These are phyloP conservation scores for Galagoides demidoff DNA, from an alignment of 2,797 vertebrate genomes.

Conservation along the genomic window DNA sequence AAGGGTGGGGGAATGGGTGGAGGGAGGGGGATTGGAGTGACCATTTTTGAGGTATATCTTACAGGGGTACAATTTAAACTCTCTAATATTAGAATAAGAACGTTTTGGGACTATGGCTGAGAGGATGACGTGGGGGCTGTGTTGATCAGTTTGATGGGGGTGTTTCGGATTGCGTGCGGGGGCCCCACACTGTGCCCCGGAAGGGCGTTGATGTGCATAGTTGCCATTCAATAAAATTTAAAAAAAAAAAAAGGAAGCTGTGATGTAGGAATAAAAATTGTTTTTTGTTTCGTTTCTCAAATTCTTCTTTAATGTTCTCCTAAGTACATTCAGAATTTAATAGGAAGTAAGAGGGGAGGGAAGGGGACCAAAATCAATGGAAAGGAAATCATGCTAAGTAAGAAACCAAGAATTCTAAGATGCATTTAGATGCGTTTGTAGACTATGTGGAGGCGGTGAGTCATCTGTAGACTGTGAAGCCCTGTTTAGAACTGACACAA, in stretches of 20 bases:
- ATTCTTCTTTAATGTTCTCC: conserved; percentile 9
- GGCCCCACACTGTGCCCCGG: too few relatives aligned
- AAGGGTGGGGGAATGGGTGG: too few relatives aligned
- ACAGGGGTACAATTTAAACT: too few relatives aligned
- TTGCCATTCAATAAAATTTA: too few relatives aligned
- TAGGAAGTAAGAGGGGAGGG: not conserved
- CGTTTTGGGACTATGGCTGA: too few relatives aligned
- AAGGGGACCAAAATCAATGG: conserved; percentile 23
- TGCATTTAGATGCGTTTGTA: conserved; percentile 29
- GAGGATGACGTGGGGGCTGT: too few relatives aligned
- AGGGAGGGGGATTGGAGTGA: too few relatives aligned
- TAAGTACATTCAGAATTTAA: conserved; percentile 16
- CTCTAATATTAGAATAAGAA: too few relatives aligned
- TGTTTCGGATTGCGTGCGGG: too few relatives aligned
- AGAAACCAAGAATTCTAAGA: conserved; percentile 35
- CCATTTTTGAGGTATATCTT: too few relatives aligned
- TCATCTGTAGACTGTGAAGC: conserved; percentile 54
- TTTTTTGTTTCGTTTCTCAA: conserved; percentile 24
- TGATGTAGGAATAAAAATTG: conserved; percentile 23
- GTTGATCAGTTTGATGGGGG: too few relatives aligned
- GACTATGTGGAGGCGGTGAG: conserved; percentile 61
- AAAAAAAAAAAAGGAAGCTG: not conserved
- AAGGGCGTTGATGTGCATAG: too few relatives aligned
- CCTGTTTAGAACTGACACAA: conserved; percentile 60
- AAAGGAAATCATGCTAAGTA: not conserved